A percentile compares a stretch with the other conserved stretches of the same genome.
These are phyloP conservation scores for Dorcus hopei DNA, from an alignment of 2,888 invertebrate genomes.

Conservation along the genomic window DNA sequence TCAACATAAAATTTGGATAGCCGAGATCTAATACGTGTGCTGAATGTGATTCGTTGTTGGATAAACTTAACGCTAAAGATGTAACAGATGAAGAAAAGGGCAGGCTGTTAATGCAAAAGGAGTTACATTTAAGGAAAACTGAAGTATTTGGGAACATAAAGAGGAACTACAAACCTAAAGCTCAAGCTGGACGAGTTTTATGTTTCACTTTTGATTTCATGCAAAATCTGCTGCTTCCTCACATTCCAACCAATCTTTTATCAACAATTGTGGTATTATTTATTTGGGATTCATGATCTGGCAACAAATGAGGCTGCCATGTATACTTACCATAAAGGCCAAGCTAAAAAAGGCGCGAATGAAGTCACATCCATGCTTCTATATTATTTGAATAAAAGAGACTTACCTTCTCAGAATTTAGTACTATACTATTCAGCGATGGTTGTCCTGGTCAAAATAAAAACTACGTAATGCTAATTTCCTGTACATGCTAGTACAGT, in stretches of 20 bases:
- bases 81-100: neutral
- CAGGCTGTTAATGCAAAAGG: neutral
- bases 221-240: neutral
- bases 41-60: too few relatives aligned
- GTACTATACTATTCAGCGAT: too few relatives aligned
- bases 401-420: too few relatives aligned
- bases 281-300: neutral
- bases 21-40: too few relatives aligned
- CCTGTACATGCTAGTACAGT: too few relatives aligned
- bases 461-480: too few relatives aligned
- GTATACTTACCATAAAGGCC: neutral
- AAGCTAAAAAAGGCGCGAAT: neutral
- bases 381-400: neutral
- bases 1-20: neutral
- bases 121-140: neutral
- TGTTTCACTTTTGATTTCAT: neutral
- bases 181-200: neutral
- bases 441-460: too few relatives aligned
- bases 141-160: neutral
- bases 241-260: neutral
- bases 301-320: neutral
- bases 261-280: neutral
- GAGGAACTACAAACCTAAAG: neutral
- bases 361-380: neutral
- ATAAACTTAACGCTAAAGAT: too few relatives aligned